These are phyloP conservation scores for Chymomyza caudatula DNA, from an alignment of 2,888 invertebrate species.

Conservation along the genomic window DNA sequence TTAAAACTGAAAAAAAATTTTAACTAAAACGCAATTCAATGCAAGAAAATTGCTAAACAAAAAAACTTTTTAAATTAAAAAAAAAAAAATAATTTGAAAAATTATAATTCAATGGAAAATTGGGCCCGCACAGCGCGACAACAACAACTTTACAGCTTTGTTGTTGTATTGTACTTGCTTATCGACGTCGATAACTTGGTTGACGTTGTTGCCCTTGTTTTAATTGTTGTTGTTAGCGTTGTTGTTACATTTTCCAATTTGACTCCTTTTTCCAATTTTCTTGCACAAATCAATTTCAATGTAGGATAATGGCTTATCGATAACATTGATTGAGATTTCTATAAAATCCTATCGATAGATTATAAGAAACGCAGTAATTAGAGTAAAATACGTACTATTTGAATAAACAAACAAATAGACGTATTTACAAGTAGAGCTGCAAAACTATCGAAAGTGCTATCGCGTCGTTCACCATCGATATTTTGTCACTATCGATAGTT, in stretches of 20 bases:
- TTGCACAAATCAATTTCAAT: conserved; percentile 22
- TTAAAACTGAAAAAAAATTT: not conserved
- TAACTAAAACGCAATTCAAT: not conserved
- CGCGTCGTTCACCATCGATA: too few relatives aligned
- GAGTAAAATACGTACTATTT: too few relatives aligned
- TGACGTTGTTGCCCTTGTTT: conserved; percentile 32
- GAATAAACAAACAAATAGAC: too few relatives aligned
- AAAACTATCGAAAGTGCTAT: too few relatives aligned
- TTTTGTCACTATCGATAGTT: too few relatives aligned
- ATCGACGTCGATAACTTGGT: conserved; percentile 53
- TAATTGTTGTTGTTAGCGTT: conserved; percentile 7
- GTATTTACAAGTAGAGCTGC: too few relatives aligned
- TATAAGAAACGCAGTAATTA: too few relatives aligned
- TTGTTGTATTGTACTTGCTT: conserved; percentile 40
- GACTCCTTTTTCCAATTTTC: conserved; percentile 6
- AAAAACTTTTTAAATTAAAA: conserved; percentile 27
- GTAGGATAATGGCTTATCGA: too few relatives aligned
- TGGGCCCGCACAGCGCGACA: conserved; percentile 49
- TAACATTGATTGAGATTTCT: too few relatives aligned
- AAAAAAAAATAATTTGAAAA: conserved; percentile 24
- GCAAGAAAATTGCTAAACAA: conserved; percentile 7
- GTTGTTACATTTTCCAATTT: conserved; percentile 1
- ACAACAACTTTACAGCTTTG: conserved; percentile 25
- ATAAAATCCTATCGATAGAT: too few relatives aligned
- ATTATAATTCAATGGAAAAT: conserved; percentile 69